These are phyloP conservation scores for Drosophila seguyi DNA, from an alignment of 1,140 invertebrate genomes.

Conservation along the genomic window DNA sequence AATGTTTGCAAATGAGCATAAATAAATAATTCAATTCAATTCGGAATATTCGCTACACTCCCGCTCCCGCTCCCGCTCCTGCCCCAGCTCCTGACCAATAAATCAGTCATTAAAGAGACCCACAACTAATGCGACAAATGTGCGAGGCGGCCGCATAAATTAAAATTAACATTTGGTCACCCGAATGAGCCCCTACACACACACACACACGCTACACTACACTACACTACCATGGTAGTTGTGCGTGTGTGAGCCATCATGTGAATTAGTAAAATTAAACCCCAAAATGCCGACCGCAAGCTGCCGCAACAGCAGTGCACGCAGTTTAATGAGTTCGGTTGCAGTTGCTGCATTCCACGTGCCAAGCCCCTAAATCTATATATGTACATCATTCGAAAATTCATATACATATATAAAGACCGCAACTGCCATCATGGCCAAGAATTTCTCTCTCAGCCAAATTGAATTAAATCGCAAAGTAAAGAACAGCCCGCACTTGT, in stretches of 20 bases:
- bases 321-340: constrained; percentile 74
- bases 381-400: not conserved
- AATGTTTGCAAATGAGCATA: constrained; percentile 61
- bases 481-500: constrained; percentile 17
- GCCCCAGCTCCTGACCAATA: constrained; percentile 62
- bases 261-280: constrained; percentile 81
- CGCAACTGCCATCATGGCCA: constrained; percentile 34
- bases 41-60: constrained; percentile 30
- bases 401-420: constrained; percentile 7
- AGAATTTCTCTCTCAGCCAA: constrained; percentile 8
- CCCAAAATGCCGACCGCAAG: constrained; percentile 75
- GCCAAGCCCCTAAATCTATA: not conserved
- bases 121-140: constrained; percentile 79
- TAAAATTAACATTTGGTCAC: constrained; percentile 77
- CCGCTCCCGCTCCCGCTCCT: not conserved
- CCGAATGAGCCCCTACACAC: constrained; percentile 10
- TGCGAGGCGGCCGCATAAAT: constrained; percentile 75
- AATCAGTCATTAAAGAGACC: constrained; percentile 80
- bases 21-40: constrained; percentile 74
- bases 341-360: constrained; percentile 28
- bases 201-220: not conserved
- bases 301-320: constrained; percentile 68
- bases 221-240: no score
- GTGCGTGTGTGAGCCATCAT: constrained; percentile 50
- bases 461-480: constrained; percentile 41